Conservation (phyloP, 2,797 vertebrate species). For the Brachymystax lenok region DNA sequence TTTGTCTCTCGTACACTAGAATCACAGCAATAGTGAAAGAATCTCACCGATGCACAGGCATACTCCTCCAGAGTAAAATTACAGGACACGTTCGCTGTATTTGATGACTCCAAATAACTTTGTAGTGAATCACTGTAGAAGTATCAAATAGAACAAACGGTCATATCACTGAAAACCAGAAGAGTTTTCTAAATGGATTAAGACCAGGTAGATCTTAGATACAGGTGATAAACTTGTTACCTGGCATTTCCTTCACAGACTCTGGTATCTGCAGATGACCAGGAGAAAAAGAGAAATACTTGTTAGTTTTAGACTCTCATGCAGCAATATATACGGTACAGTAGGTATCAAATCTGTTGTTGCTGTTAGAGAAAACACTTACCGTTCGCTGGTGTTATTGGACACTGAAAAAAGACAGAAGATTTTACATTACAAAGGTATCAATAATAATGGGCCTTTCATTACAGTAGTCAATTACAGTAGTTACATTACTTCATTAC, state of each 20-base stretch:
- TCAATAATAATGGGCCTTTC: not conserved
- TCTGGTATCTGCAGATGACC: constrained; percentile 12
- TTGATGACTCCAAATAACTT: constrained; percentile 3
- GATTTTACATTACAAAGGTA: not conserved
- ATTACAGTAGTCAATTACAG: not conserved
- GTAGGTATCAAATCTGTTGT: not conserved
- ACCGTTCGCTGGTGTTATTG: not conserved
- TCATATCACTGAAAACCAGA: not conserved
- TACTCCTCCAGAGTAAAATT: constrained; percentile 13
- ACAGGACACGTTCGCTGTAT: constrained; percentile 7
- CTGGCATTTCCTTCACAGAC: constrained; percentile 38
- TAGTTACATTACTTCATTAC: too few species aligned
- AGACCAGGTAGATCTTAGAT: not conserved
- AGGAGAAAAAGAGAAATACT: not conserved
- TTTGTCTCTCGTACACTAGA: constrained; percentile 27
- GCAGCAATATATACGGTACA: not conserved
- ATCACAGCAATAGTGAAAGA: not conserved
- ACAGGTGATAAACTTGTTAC: constrained; percentile 1
- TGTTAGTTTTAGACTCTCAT: not conserved
- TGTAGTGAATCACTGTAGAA: constrained; percentile 23
- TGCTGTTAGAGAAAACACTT: not conserved
- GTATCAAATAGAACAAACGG: not conserved
- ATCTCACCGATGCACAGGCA: constrained; percentile 38
- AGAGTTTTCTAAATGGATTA: not conserved
- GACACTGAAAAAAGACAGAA: not conserved